Evolutionary conservation across 2,888 invertebrate genomes (phyloP).

Genomic region (Xestia c-nigrum): DNA sequence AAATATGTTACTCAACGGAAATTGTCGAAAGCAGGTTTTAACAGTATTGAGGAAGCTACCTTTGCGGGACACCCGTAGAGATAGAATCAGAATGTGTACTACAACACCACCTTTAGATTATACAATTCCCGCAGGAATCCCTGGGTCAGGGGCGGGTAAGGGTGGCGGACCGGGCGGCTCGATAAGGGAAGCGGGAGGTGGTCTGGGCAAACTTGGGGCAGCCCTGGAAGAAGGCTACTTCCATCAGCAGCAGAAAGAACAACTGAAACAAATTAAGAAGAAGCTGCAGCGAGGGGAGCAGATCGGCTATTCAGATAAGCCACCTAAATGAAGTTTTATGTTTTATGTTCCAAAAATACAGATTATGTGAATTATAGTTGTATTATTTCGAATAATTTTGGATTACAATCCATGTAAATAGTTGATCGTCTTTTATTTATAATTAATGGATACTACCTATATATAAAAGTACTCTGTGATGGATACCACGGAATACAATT

Average conservation of each 20-base stretch:
- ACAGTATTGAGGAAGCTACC: background rate
- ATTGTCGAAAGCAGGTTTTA: background rate
- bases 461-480: too few relatives aligned
- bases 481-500: background rate
- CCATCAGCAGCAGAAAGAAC: conserved; percentile 77
- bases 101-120: conserved; percentile 20
- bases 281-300: conserved; percentile 66
- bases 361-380: conserved; percentile 24
- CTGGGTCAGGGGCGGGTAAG: conserved; percentile 80
- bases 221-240: conserved; percentile 84
- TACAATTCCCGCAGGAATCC: conserved; percentile 58
- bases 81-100: conserved; percentile 9
- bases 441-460: background rate
- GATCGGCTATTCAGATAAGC: conserved; percentile 36
- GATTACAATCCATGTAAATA: background rate
- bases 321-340: conserved; percentile 30
- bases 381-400: conserved; percentile 21
- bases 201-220: conserved; percentile 77
- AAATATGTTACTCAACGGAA: background rate
- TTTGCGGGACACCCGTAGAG: background rate
- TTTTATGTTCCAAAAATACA: background rate
- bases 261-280: conserved; percentile 77
- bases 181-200: conserved; percentile 79
- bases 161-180: conserved; percentile 81
- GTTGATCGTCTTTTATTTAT: conserved; percentile 1